Conservation (phyloP, 1,140 invertebrate species). For the Seison nebaliae region DNA sequence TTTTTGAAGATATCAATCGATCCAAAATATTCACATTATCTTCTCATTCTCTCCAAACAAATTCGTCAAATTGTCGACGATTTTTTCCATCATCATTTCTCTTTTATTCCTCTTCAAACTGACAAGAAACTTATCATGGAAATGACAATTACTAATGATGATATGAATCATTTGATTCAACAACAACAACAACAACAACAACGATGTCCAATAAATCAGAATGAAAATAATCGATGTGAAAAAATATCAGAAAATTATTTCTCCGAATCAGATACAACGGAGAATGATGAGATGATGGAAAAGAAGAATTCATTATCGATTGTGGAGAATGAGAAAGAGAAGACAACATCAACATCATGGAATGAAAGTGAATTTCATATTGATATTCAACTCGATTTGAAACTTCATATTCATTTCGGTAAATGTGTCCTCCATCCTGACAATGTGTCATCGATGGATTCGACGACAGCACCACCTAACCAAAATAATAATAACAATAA, state of each 20-base stretch:
- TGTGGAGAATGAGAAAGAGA: constrained; percentile 8
- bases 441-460: constrained; percentile 31
- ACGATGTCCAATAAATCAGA: constrained; percentile 1
- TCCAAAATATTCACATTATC: too few species aligned
- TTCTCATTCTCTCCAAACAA: too few species aligned
- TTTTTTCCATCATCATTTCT: too few species aligned
- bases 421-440: constrained; percentile 85
- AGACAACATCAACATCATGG: neutral
- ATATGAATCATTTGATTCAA: too few species aligned
- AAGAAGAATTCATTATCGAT: neutral
- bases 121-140: too few species aligned
- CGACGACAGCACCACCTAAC: neutral
- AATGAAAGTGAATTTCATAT: too few species aligned
- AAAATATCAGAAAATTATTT: too few species aligned
- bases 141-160: too few species aligned
- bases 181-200: neutral
- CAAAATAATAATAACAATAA: neutral
- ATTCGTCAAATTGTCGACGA: too few species aligned
- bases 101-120: too few species aligned
- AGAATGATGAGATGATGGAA: constrained; percentile 4
- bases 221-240: neutral
- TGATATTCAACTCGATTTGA: constrained; percentile 78
- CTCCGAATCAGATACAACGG: too few species aligned
- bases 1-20: too few species aligned
- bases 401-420: constrained; percentile 77